Evolutionary conservation across 2,797 vertebrate genomes (phyloP).

Genomic region (Macropus fuliginosus): DNA sequence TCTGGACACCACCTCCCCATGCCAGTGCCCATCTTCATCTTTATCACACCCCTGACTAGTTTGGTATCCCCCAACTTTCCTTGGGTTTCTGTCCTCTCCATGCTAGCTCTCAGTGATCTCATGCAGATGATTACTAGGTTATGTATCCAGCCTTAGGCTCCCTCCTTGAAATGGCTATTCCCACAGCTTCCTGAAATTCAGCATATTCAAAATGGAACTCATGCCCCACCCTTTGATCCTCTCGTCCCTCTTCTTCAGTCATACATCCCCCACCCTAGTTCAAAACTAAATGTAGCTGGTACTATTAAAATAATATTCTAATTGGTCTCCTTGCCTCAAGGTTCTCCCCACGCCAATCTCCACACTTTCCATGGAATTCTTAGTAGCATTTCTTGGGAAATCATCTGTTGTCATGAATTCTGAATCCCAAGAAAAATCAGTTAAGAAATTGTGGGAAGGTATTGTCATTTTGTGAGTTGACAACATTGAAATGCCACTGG

Average conservation of each 20-base stretch:
- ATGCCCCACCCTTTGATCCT: too few relatives aligned
- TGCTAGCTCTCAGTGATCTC: background rate
- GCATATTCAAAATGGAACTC: background rate
- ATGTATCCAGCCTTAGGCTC: background rate
- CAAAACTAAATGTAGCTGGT: too few relatives aligned
- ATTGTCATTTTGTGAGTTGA: background rate
- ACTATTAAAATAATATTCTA: too few relatives aligned
- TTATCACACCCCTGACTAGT: too few relatives aligned
- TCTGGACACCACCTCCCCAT: too few relatives aligned
- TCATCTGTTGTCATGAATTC: background rate
- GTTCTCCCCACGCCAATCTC: background rate
- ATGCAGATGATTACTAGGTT: too few relatives aligned
- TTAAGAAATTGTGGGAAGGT: background rate
- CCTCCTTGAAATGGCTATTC: background rate
- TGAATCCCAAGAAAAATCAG: background rate
- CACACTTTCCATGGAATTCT: background rate
- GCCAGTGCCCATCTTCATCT: too few relatives aligned
- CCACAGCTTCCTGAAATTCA: background rate
- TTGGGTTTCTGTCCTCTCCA: background rate
- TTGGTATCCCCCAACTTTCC: background rate
- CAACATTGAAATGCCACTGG: background rate
- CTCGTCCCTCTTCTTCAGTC: too few relatives aligned
- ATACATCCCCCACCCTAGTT: too few relatives aligned
- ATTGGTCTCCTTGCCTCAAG: too few relatives aligned
- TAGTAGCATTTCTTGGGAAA: background rate